These are phyloP conservation scores for Oscheius sp. DNA, from an alignment of 2,888 invertebrate species.

Conservation along the genomic window DNA sequence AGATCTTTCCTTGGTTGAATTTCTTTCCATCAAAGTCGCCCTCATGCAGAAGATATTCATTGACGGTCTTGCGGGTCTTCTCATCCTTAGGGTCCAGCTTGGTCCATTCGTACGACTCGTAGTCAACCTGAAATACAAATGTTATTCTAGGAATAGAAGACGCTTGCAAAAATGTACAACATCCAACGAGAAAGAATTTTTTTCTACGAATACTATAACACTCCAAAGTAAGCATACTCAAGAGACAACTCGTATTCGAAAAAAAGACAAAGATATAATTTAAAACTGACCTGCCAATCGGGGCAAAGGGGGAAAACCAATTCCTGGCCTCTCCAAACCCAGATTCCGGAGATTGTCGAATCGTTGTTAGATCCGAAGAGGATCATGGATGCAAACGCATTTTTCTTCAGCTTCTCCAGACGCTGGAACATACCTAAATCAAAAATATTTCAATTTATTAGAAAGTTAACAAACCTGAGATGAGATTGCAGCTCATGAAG, in stretches of 20 bases:
- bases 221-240: slow-evolving; percentile 30
- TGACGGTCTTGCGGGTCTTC: slow-evolving; percentile 78
- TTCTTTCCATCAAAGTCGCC: slow-evolving; percentile 88
- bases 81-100: slow-evolving; percentile 86
- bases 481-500: slow-evolving; percentile 98
- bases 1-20: slow-evolving; percentile 99
- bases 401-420: slow-evolving; percentile 96
- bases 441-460: background rate
- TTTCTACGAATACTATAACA: slow-evolving; percentile 53
- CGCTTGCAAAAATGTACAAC: slow-evolving; percentile 33
- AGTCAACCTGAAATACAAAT: slow-evolving; percentile 81
- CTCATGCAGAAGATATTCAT: slow-evolving; percentile 72
- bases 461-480: slow-evolving; percentile 80
- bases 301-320: slow-evolving; percentile 84
- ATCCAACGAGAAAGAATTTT: slow-evolving; percentile 54
- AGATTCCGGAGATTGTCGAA: slow-evolving; percentile 92
- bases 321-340: slow-evolving; percentile 97
- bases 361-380: slow-evolving; percentile 92
- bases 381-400: slow-evolving; percentile 91
- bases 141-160: slow-evolving; percentile 44
- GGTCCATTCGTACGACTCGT: slow-evolving; percentile 93
- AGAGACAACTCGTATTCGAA: slow-evolving; percentile 49
- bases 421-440: slow-evolving; percentile 92
- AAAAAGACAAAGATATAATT: background rate
- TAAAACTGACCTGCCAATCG: slow-evolving; percentile 67